Base-by-base conservation (phyloP, 2,888 invertebrate genomes). In the Mallateleia sp. region DNA sequence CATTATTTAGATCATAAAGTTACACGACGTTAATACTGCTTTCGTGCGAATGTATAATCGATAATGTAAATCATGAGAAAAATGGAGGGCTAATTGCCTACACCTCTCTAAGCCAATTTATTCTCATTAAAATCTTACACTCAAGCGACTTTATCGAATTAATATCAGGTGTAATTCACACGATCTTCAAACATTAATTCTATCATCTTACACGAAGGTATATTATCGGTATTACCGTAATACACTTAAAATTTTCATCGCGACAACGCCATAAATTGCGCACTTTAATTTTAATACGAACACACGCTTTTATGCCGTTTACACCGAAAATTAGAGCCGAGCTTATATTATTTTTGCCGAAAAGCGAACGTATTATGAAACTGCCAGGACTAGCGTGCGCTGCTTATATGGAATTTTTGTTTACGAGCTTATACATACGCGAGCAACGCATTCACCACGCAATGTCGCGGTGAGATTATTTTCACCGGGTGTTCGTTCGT, bases 11-110 rank as follows among this genome's bases (percentile, higher is more conserved):
- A 72, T 72, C 77, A 77, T 86, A 81, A 86, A 81, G 72, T 78
- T 67, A 74, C 62, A 54, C 62, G 72, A 74, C 78, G 74, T 78
- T 82, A 74, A 86, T 78, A 25, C 72, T 25, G 78, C 81, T 86
- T 86, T 86, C 86, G 81, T 81, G 86, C 77, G 45, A 86, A 81
- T 86, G 86, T 56, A 72, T 78, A 86, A 86, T 86, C 86, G 78
- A 86, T 86, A 86, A 81, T 86, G 86, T 81, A 86, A 86, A 86
- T 86, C 75, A 81, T 72, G 75, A 80, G 79, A 80, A 85, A 85
- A 85, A 80, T 85, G 69, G 56, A 45, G 67, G 75, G 69, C 69
- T 85, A 85, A 85, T 85, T 75, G 80, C 64, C 54, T 56, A 34
- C 72, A 28, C 67, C 58, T 79, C 62, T 74, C 74, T 47, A 67